Percentiles rank a stretch among this genome's conserved stretches.
Conservation (phyloP, 1,140 invertebrate genomes). For the Drosophila pseudoobscura region DNA sequence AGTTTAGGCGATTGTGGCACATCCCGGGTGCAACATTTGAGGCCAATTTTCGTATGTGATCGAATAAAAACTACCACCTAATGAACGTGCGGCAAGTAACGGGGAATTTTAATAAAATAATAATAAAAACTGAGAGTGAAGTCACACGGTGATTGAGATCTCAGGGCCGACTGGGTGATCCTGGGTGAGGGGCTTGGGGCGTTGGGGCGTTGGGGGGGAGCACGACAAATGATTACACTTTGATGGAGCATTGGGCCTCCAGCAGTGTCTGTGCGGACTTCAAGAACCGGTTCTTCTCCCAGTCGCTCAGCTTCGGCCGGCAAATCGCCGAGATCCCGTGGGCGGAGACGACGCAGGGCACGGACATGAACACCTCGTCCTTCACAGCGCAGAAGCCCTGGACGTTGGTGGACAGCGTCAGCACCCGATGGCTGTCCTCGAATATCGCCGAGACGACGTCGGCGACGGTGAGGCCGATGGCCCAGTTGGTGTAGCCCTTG, state of each 20-base stretch:
- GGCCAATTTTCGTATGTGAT: not conserved
- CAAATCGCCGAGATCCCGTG: slow-evolving; percentile 89
- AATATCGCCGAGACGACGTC: slow-evolving; percentile 88
- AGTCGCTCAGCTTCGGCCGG: slow-evolving; percentile 88
- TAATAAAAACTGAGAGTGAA: not conserved
- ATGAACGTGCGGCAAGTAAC: slow-evolving; percentile 13
- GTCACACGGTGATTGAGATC: not conserved
- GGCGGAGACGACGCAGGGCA: slow-evolving; percentile 90
- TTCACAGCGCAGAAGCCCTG: slow-evolving; percentile 90
- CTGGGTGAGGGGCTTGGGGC: no score
- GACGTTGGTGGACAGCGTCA: slow-evolving; percentile 90
- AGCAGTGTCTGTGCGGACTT: slow-evolving; percentile 18
- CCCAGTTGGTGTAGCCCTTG: slow-evolving; percentile 94
- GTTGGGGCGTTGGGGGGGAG: no score
- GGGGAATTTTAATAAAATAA: slow-evolving; percentile 22
- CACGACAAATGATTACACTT: not conserved
- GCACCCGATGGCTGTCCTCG: slow-evolving; percentile 88
- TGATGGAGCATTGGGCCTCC: slow-evolving; percentile 18
- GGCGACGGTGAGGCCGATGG: slow-evolving; percentile 90
- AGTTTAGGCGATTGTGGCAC: slow-evolving; percentile 29
- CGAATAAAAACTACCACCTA: slow-evolving; percentile 3
- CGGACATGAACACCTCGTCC: slow-evolving; percentile 91
- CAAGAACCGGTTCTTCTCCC: slow-evolving; percentile 84
- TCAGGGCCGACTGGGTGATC: no score
- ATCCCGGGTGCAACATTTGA: not conserved